phyloP scores from a whole-genome alignment of 1,140 invertebrate species.

The Physella acuta region DNA sequence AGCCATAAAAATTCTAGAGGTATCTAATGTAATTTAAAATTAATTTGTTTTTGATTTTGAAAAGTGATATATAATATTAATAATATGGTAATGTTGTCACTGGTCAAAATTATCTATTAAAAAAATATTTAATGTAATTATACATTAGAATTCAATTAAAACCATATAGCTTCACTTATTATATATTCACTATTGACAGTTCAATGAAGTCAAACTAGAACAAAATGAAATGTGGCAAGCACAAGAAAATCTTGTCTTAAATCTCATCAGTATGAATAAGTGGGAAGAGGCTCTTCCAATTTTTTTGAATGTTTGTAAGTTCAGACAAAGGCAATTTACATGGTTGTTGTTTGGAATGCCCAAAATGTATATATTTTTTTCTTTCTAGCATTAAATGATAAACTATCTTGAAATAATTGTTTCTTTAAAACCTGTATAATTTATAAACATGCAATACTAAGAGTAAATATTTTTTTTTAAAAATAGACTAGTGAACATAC shows the following conservation, averaged over 20 bases:
- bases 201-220: slow-evolving; percentile 27
- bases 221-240: slow-evolving; percentile 23
- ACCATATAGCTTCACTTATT: too few species aligned
- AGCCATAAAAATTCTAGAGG: slow-evolving; percentile 34
- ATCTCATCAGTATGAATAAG: slow-evolving; percentile 15
- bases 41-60: neutral
- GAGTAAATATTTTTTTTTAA: too few species aligned
- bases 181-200: too few species aligned
- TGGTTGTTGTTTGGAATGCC: too few species aligned
- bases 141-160: too few species aligned
- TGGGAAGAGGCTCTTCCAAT: slow-evolving; percentile 26
- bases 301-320: slow-evolving; percentile 25
- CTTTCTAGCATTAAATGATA: too few species aligned
- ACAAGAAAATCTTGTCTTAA: slow-evolving; percentile 21
- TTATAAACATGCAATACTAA: too few species aligned
- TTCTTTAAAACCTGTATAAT: too few species aligned
- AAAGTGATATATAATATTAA: neutral
- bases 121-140: too few species aligned
- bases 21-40: slow-evolving; percentile 8
- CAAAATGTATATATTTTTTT: too few species aligned
- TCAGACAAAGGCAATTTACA: too few species aligned
- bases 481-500: neutral
- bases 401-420: too few species aligned
- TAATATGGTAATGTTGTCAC: neutral
- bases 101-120: slow-evolving; percentile 4